phyloP scores from a whole-genome alignment of 2,888 invertebrate species.

The Drosophila colorata region DNA sequence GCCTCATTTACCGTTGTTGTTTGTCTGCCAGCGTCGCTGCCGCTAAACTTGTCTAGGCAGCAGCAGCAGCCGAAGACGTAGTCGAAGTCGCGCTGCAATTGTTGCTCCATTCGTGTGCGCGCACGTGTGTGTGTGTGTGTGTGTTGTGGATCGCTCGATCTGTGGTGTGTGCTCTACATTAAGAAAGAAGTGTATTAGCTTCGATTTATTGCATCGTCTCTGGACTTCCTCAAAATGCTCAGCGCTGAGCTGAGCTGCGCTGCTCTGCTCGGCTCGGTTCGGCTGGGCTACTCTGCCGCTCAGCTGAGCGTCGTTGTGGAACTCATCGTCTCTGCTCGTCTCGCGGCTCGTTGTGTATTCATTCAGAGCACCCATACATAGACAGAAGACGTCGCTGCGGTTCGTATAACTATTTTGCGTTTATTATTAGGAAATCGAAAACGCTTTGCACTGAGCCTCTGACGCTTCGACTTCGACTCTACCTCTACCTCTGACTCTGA shows the following conservation, averaged over 20 bases:
- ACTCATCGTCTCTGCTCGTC: constrained; percentile 58
- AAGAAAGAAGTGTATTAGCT: constrained; percentile 80
- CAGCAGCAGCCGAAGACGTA: constrained; percentile 18
- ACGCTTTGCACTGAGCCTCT: constrained; percentile 61
- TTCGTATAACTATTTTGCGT: constrained; percentile 76
- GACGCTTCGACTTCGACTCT: constrained; percentile 37
- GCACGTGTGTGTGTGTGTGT: constrained; percentile 21
- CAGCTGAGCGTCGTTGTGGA: constrained; percentile 36
- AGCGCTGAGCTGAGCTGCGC: constrained; percentile 11
- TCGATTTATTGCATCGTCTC: constrained; percentile 79
- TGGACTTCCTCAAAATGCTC: constrained; percentile 62
- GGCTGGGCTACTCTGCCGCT: constrained; percentile 21
- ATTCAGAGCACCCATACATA: constrained; percentile 79
- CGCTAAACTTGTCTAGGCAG: constrained; percentile 73
- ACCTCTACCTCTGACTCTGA: constrained; percentile 28
- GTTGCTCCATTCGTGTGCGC: constrained; percentile 22
- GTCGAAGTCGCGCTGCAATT: constrained; percentile 18
- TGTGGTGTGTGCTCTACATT: constrained; percentile 71
- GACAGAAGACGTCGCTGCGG: constrained; percentile 63
- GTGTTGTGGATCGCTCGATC: constrained; percentile 45
- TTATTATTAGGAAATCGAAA: constrained; percentile 80
- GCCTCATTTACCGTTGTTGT: constrained; percentile 74
- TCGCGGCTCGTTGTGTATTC: constrained; percentile 69
- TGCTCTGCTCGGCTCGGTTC: constrained; percentile 10
- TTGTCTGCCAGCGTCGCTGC: constrained; percentile 47